Evolutionary conservation across 1,140 invertebrate genomes (phyloP), one percentile per base, ranked within the genome.

Genomic region (Sminthurides bifidus): DNA sequence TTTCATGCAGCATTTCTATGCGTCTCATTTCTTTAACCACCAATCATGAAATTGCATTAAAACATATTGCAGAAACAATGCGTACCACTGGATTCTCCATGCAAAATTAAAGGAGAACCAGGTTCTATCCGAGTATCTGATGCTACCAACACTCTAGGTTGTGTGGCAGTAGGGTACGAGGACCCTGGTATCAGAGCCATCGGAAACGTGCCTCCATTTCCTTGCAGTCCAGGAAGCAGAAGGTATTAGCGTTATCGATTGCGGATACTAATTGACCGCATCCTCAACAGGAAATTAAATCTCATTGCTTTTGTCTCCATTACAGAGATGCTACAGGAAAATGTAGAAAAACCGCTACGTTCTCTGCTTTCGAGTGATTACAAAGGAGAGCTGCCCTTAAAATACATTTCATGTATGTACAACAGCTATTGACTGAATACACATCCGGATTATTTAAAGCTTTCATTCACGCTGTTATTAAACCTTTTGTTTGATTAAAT

Each of bases 141-240:
- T 8, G 19, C 8, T 8, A 41, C 40, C 19, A 5, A 17, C 12
- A 10, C 10, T 21, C 10, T 46, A 8, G 30, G 30, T 12, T 41
- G 40, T 41, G 21, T 19, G 21, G 6, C 40, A n/a, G n/a, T n/a
- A n/a, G n/a, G n/a, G 6, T 21, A 15, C 5, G 17, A 41, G 21
- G 40, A 5, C 5, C 19, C 37, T 6, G 3, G 48, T 27, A 19
- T 8, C 2, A 52, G 40, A 41, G 44, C 45, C 6, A 52, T 58
- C 31, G 43, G 50, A 31, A 58, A 58, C 29, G 51, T 58, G 6
- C 51, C 51, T 5, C 26, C 43, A 19, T 54, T 58, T 12, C n/a
- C 23, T 3, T 58, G 56, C 21, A 43, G 38, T 12, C 26, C 35
- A 6, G 56, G 56, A 3, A 43, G 37, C 8, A 31, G 37, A 24